These are phyloP conservation scores for Limosa lapponica DNA, from an alignment of 2,797 vertebrate species.

Conservation along the genomic window DNA sequence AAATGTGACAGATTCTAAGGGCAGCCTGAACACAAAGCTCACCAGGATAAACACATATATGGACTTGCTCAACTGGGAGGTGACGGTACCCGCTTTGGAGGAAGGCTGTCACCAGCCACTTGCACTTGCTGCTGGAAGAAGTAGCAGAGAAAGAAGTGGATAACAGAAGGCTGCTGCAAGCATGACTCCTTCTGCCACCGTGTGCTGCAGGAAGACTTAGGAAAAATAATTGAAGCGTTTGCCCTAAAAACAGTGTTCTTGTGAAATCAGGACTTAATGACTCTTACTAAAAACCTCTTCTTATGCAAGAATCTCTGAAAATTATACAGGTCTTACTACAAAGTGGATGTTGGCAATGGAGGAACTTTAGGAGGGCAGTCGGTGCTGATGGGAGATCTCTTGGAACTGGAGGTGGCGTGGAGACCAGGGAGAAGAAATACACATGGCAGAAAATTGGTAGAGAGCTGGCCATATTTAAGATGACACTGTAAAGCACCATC, in stretches of 20 bases:
- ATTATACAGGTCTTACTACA: background rate
- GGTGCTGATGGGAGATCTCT: background rate
- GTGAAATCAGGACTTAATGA: background rate
- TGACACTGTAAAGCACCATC: background rate
- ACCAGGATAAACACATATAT: background rate
- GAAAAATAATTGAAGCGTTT: background rate
- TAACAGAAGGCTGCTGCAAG: background rate
- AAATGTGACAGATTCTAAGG: background rate
- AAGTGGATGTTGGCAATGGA: background rate
- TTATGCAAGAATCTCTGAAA: background rate
- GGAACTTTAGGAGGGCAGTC: background rate
- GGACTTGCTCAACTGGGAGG: background rate
- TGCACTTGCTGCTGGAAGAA: background rate
- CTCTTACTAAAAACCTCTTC: background rate
- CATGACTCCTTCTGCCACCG: background rate
- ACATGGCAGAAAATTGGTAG: background rate
- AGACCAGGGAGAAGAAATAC: background rate
- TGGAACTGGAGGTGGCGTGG: background rate
- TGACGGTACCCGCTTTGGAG: accelerated
- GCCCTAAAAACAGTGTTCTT: background rate
- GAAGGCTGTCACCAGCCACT: background rate
- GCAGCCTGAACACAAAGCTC: background rate
- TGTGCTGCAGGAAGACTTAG: background rate
- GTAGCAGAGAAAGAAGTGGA: background rate
- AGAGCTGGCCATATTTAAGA: background rate